Percentiles rank a stretch among this genome's conserved stretches.
These are phyloP conservation scores for Mycetomoellerius zeteki DNA, from an alignment of 1,140 invertebrate species.

Conservation along the genomic window DNA sequence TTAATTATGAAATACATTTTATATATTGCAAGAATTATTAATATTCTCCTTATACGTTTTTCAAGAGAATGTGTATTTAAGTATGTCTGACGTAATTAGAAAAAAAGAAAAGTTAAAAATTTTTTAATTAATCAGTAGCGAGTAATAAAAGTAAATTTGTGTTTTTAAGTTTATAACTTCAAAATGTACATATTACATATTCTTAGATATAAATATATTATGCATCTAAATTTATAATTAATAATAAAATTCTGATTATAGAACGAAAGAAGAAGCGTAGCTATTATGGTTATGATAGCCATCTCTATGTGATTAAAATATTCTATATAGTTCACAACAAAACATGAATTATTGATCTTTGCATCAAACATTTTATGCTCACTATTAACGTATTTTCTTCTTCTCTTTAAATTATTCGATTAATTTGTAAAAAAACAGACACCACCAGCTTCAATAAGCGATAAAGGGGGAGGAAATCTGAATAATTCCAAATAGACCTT, in stretches of 20 bases:
- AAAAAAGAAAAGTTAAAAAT: not conserved
- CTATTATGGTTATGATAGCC: not conserved
- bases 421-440: slow-evolving; percentile 24
- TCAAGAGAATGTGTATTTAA: not conserved
- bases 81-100: not conserved
- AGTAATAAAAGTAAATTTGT: not conserved
- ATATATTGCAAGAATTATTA: not conserved
- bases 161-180: not conserved
- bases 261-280: not conserved
- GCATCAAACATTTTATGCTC: slow-evolving; percentile 19
- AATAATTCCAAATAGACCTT: slow-evolving; percentile 47
- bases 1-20: not conserved
- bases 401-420: slow-evolving; percentile 14
- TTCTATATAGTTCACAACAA: not conserved
- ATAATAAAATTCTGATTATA: not conserved
- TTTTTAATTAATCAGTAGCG: not conserved
- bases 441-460: not conserved
- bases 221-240: not conserved
- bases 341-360: slow-evolving; percentile 25
- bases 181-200: not conserved
- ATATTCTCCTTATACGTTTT: not conserved
- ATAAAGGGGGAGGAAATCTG: not conserved
- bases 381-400: slow-evolving; percentile 22
- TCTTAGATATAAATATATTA: not conserved
- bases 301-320: slow-evolving; percentile 7